Conservation (phyloP, 2,797 vertebrate species). For the Philypnodon macrostomus region DNA sequence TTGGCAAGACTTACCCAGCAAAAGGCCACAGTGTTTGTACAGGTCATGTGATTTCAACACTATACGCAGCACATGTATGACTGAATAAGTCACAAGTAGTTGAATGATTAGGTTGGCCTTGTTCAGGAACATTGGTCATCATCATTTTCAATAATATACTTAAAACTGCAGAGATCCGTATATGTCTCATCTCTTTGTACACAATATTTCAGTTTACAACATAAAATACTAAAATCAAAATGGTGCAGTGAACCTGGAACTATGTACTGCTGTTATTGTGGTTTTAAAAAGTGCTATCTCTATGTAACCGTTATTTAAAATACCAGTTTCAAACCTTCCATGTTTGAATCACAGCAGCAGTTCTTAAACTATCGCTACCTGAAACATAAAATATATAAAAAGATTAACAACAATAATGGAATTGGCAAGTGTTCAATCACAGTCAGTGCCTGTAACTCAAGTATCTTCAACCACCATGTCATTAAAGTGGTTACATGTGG, state of each 20-base stretch:
- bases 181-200: constrained; percentile 18
- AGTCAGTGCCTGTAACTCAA: constrained; percentile 19
- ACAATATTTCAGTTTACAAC: too few relatives aligned
- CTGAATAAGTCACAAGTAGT: not conserved
- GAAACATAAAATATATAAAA: constrained; percentile 28
- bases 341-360: constrained; percentile 34
- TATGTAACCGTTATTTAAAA: too few relatives aligned
- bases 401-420: constrained; percentile 38
- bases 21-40: constrained; percentile 45
- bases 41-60: constrained; percentile 37
- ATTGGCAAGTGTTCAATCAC: constrained; percentile 42
- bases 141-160: too few relatives aligned
- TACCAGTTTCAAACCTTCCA: constrained; percentile 13
- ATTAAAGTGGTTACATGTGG: constrained; percentile 7
- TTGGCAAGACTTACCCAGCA: constrained; percentile 40
- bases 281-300: constrained; percentile 14
- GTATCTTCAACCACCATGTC: constrained; percentile 9
- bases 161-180: not conserved
- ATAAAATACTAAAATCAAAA: too few relatives aligned
- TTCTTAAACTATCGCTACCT: constrained; percentile 8
- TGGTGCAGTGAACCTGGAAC: constrained; percentile 11
- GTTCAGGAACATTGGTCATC: constrained; percentile 9
- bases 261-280: constrained; percentile 5
- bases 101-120: constrained; percentile 15
- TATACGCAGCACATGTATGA: constrained; percentile 41